Evolutionary conservation across 2,888 invertebrate genomes (phyloP), one percentile per base, ranked within the genome.

Genomic region (Spisula subtruncata): DNA sequence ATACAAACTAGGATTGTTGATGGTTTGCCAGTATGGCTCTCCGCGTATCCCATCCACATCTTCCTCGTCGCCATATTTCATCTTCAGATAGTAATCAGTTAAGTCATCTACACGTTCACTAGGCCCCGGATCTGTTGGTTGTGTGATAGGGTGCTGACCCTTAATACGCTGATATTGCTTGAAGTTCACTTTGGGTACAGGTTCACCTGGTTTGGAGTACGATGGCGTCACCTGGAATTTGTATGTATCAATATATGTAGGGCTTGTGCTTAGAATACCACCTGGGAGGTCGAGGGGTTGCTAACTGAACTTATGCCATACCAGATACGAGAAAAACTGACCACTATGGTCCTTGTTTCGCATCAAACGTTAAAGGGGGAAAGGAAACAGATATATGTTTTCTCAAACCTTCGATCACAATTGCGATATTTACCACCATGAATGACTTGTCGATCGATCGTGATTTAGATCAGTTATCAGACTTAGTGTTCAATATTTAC

Each of bases 111-210:
- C 35, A 35, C 32, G 35, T 18, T 75, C 35, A 75, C 75, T 35
- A 2, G 75, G 29, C 10, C 35, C 75, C 0, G 35, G 75, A 16
- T 75, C 75, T 35, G 0, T 75, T 35, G 75, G 75, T 18, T 75
- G 75, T 32, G 75, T 75, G 29, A 75, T 75, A 16, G 29, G 25
- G 18, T 35, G 14, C 25, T 75, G 75, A 18, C 75, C 75, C 32
- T 14, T 75, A 32, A 75, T 32, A 35, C 75, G 29, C 32, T 75
- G 75, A 75, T 35, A 75, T 20, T 75, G 75, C 5, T 32, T 32
- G 75, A 75, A 75, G 75, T 75, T 75, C 18, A 75, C n/a, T 32
- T 35, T 75, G 5, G 75, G 75, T 18, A 75, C 32, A 4, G 75
- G 75, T 18, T 75, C 75, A 75, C 75, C 18, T 75, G 35, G 32